phyloP scores from a whole-genome alignment of 2,888 invertebrate species.

The Monoplex corrugatus region DNA sequence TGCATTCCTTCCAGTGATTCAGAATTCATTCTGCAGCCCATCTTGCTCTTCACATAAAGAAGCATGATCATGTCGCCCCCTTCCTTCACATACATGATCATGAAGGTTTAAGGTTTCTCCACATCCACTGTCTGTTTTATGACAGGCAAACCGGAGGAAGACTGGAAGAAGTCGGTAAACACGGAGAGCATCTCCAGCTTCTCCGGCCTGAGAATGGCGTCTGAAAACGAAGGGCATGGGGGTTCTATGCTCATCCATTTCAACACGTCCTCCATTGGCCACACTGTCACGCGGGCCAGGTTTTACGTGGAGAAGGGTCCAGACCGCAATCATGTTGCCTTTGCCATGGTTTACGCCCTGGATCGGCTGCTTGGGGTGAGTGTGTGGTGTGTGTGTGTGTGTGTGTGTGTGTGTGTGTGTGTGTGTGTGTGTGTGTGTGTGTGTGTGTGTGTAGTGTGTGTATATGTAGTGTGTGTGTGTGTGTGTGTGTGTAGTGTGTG shows the following conservation, averaged over 20 bases:
- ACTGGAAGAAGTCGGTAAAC: constrained; percentile 64
- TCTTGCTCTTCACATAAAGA: too few species aligned
- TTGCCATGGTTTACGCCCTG: constrained; percentile 67
- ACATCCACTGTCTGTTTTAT: too few species aligned
- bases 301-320: constrained; percentile 70
- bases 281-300: constrained; percentile 60
- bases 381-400: constrained; percentile 34
- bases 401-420: neutral
- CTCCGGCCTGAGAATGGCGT: constrained; percentile 51
- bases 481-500: neutral
- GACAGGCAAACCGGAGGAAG: constrained; percentile 65
- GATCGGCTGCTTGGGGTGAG: constrained; percentile 76
- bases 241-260: constrained; percentile 62
- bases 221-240: constrained; percentile 49
- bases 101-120: too few species aligned
- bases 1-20: too few species aligned
- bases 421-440: neutral
- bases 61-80: too few species aligned
- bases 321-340: constrained; percentile 65
- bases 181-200: constrained; percentile 56
- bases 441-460: constrained; percentile 20
- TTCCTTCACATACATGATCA: too few species aligned
- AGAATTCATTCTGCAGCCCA: too few species aligned
- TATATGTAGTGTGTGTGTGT: neutral
- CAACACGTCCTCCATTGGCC: constrained; percentile 48